These are phyloP conservation scores for Sceloporus tristichus DNA, from an alignment of 2,113 vertebrate genomes.

Conservation along the genomic window DNA sequence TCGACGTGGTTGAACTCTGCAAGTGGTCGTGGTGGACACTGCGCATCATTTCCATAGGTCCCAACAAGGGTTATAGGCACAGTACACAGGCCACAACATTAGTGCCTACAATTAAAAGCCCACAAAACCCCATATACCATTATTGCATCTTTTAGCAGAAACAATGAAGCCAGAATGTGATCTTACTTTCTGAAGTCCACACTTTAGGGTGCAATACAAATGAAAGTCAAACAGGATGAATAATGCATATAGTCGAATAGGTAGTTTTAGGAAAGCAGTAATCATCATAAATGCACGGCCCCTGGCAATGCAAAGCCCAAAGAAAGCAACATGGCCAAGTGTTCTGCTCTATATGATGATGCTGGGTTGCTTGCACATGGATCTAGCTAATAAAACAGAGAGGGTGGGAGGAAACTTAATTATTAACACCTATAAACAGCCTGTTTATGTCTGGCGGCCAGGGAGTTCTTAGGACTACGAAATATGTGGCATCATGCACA, in stretches of 20 bases:
- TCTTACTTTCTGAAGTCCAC: slow-evolving; percentile 7
- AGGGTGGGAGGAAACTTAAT: slow-evolving; percentile 5
- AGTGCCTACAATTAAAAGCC: neutral
- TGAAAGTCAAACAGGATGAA: slow-evolving; percentile 29
- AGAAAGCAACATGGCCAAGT: neutral
- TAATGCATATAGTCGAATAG: slow-evolving; percentile 39
- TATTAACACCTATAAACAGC: slow-evolving; percentile 17
- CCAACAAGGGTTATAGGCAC: no score
- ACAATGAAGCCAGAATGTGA: slow-evolving; percentile 17
- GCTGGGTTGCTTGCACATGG: slow-evolving; percentile 23
- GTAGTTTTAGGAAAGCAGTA: slow-evolving; percentile 21
- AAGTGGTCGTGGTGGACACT: no score
- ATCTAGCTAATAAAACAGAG: slow-evolving; percentile 14
- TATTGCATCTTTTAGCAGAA: neutral
- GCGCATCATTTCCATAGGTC: no score
- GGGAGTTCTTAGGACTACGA: neutral
- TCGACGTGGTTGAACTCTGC: no score
- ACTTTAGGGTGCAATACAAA: slow-evolving; percentile 34
- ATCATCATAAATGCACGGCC: slow-evolving; percentile 6
- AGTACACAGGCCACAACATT: neutral
- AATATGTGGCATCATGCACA: neutral
- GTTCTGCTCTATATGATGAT: neutral
- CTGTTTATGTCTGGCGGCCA: slow-evolving; percentile 6
- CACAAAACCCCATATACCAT: neutral
- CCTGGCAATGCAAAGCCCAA: neutral